A percentile compares a stretch with the other conserved stretches of the same genome.
phyloP scores from a whole-genome alignment of 2,113 vertebrate species.

The Osmerus eperlanus region DNA sequence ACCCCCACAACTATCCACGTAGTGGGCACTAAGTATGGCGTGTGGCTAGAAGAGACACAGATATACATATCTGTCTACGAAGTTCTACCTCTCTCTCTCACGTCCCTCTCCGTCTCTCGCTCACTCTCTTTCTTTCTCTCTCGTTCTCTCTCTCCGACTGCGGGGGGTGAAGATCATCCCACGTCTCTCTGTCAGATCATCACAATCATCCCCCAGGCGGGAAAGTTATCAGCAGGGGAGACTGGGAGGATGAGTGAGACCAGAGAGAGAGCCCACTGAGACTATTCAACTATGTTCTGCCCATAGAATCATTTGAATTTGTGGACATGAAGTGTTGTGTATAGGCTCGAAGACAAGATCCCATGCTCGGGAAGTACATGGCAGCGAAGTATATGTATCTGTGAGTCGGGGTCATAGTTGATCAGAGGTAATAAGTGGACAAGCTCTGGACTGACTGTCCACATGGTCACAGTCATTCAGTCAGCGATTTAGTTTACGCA shows the following conservation, averaged over 20 bases:
- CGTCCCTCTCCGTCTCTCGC: background rate
- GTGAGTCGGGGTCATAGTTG: too few species aligned
- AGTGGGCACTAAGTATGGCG: constrained; percentile 1
- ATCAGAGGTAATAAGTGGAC: too few species aligned
- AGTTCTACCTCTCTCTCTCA: background rate
- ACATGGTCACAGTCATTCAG: too few species aligned
- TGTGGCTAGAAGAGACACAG: background rate
- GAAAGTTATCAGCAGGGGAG: background rate
- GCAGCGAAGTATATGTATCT: too few species aligned
- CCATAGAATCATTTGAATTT: too few species aligned
- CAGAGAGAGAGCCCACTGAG: background rate
- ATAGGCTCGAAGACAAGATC: background rate
- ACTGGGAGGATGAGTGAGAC: background rate
- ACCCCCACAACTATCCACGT: background rate
- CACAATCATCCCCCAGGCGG: background rate
- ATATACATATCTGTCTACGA: background rate
- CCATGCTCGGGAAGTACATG: background rate
- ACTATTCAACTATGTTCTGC: background rate
- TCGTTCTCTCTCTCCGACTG: background rate
- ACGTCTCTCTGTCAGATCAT: background rate
- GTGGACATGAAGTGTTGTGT: too few species aligned
- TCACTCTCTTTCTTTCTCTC: background rate
- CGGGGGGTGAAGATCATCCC: background rate
- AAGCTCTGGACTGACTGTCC: too few species aligned
- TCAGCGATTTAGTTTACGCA: too few species aligned